These are phyloP conservation scores for Diorhabda carinulata DNA, from an alignment of 1,140 invertebrate species.

Conservation along the genomic window DNA sequence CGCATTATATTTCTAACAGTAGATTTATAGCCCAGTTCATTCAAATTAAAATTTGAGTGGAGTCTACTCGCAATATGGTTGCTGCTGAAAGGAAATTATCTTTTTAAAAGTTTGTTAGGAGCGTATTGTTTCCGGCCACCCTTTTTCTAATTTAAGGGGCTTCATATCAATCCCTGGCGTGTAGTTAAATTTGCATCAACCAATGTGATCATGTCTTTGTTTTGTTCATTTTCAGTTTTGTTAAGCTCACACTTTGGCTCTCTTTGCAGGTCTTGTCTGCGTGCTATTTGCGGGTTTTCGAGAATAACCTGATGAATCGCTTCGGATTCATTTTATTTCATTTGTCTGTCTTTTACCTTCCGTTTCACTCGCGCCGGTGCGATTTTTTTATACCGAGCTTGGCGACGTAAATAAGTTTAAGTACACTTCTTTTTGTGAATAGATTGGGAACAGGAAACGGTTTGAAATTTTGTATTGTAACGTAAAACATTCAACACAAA, in stretches of 20 bases:
- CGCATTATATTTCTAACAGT: constrained; percentile 36
- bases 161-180: constrained; percentile 20
- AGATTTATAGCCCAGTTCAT: constrained; percentile 38
- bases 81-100: constrained; percentile 31
- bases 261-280: constrained; percentile 17
- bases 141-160: constrained; percentile 19
- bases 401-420: no score
- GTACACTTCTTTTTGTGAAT: no score
- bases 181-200: constrained; percentile 13
- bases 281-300: constrained; percentile 23
- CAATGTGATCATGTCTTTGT: constrained; percentile 14
- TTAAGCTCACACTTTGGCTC: neutral
- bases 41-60: constrained; percentile 43
- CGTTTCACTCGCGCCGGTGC: no score
- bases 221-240: constrained; percentile 5
- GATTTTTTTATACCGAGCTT: no score
- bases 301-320: constrained; percentile 19
- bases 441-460: no score
- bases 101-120: constrained; percentile 33
- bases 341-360: neutral
- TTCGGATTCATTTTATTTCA: neutral
- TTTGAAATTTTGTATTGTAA: no score
- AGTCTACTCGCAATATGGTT: constrained; percentile 30
- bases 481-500: no score
- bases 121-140: constrained; percentile 24